phyloP scores from a whole-genome alignment of 2,888 invertebrate species.

The Eretmocerus hayati region DNA sequence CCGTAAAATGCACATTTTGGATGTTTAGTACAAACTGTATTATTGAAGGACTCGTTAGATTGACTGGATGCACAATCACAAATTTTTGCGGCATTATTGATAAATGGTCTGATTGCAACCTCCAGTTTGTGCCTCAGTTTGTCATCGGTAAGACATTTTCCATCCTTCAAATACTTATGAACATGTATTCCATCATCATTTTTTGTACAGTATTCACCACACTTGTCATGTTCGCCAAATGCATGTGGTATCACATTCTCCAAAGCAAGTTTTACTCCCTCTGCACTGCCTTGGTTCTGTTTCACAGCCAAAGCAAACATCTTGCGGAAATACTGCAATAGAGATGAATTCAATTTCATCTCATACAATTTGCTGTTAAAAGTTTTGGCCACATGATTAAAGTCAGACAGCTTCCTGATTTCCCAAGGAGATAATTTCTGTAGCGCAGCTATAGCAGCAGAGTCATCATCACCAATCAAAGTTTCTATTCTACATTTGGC shows the following conservation, averaged over 20 bases:
- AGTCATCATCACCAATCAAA: no score
- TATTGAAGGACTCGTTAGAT: neutral
- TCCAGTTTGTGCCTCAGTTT: neutral
- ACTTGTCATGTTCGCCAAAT: neutral
- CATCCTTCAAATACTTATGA: neutral
- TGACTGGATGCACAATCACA: neutral
- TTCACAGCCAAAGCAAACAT: neutral
- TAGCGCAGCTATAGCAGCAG: no score
- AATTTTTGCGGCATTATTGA: neutral
- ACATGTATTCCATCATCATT: neutral
- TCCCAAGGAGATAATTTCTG: no score
- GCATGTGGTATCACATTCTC: neutral
- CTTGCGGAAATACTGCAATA: neutral
- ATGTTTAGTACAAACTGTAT: no score
- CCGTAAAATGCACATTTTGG: conserved; percentile 20
- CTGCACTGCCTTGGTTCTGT: neutral
- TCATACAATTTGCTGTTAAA: neutral
- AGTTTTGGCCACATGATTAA: no score
- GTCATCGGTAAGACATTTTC: neutral
- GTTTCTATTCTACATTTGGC: no score
- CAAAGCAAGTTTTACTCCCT: neutral
- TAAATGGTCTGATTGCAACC: neutral
- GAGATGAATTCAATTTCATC: neutral
- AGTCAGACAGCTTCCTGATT: no score
- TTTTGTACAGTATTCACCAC: neutral